These are phyloP conservation scores for Epinotia brunnichana DNA, from an alignment of 2,888 invertebrate genomes.

Conservation along the genomic window DNA sequence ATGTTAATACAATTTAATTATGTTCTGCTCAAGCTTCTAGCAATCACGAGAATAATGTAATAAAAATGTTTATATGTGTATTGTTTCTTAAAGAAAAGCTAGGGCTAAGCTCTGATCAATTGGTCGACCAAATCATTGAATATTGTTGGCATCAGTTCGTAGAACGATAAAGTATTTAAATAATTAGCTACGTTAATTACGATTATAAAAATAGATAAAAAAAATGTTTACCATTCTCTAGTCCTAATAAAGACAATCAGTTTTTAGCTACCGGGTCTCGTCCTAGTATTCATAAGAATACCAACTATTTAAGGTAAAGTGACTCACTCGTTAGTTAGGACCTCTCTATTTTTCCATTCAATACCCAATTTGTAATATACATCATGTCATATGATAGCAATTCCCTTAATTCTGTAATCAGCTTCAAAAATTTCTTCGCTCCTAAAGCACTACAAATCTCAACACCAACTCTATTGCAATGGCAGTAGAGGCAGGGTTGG, in stretches of 20 bases:
- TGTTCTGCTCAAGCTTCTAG: conserved; percentile 50
- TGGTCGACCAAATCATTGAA: conserved; percentile 47
- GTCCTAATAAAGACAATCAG: conserved; percentile 72
- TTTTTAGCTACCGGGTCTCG: conserved; percentile 1
- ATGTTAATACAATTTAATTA: conserved; percentile 44
- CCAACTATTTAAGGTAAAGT: conserved; percentile 54
- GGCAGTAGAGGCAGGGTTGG: not conserved
- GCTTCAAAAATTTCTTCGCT: not conserved
- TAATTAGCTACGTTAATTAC: conserved; percentile 59
- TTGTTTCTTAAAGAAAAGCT: conserved; percentile 52
- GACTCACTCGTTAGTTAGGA: conserved; percentile 55
- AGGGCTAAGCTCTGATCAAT: conserved; percentile 61
- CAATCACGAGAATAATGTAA: conserved; percentile 42
- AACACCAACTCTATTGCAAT: not conserved
- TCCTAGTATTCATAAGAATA: conserved; percentile 41
- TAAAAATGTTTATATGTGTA: conserved; percentile 26
- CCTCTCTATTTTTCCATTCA: conserved; percentile 52
- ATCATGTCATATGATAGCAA: conserved; percentile 24
- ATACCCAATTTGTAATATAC: conserved; percentile 27
- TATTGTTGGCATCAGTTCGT: conserved; percentile 64
- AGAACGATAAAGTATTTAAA: conserved; percentile 61
- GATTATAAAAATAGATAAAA: conserved; percentile 59
- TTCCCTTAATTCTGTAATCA: not conserved
- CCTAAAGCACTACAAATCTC: not conserved
- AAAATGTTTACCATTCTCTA: conserved; percentile 75